These are phyloP conservation scores for Anoplolepis gracilipes DNA, from an alignment of 1,140 invertebrate genomes.

Conservation along the genomic window DNA sequence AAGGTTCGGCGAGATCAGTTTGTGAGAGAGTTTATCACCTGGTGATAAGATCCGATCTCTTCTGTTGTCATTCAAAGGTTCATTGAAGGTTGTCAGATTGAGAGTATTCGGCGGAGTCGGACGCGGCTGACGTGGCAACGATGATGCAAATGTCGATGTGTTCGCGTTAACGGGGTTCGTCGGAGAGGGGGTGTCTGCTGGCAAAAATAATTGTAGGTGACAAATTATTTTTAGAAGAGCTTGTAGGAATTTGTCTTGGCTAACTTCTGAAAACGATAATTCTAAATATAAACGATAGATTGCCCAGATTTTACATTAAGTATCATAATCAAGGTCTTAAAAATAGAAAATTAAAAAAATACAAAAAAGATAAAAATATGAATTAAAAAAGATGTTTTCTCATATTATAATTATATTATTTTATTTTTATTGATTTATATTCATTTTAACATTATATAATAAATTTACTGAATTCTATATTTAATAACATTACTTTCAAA, in stretches of 20 bases:
- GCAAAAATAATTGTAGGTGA: slow-evolving; percentile 40
- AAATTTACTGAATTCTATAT: not conserved
- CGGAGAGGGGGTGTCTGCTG: slow-evolving; percentile 78
- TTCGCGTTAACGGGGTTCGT: slow-evolving; percentile 78
- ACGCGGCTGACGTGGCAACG: slow-evolving; percentile 87
- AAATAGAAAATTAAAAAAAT: not conserved
- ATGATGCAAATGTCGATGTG: slow-evolving; percentile 80
- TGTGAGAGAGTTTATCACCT: slow-evolving; percentile 81
- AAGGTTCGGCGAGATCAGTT: slow-evolving; percentile 83
- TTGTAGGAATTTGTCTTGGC: not conserved
- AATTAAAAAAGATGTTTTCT: not conserved
- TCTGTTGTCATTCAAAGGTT: slow-evolving; percentile 80
- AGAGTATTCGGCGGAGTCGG: slow-evolving; percentile 93
- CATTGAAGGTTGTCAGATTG: slow-evolving; percentile 88
- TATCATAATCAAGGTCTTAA: not conserved
- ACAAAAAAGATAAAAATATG: not conserved
- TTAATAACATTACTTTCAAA: not conserved
- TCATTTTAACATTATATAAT: not conserved
- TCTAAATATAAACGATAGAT: not conserved
- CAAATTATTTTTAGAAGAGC: slow-evolving; percentile 35
- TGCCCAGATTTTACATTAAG: not conserved
- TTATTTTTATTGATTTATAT: not conserved
- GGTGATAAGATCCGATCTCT: slow-evolving; percentile 78
- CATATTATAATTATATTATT: not conserved
- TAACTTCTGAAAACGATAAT: not conserved